These are phyloP conservation scores for Eilema depressum DNA, from an alignment of 2,888 invertebrate genomes.

Conservation along the genomic window DNA sequence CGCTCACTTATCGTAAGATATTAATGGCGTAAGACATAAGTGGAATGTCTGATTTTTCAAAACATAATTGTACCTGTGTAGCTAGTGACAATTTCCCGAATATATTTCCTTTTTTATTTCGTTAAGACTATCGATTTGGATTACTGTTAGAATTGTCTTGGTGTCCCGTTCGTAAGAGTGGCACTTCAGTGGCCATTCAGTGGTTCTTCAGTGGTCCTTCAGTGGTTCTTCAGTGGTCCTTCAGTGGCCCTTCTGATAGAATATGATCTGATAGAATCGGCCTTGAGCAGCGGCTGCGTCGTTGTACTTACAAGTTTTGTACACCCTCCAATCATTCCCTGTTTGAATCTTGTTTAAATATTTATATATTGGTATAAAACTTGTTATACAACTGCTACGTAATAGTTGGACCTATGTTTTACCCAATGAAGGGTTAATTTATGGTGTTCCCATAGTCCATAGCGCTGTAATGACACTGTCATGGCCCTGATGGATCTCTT, in stretches of 20 bases:
- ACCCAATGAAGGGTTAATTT: neutral
- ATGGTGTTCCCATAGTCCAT: neutral
- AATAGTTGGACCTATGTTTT: neutral
- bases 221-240: neutral
- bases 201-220: neutral
- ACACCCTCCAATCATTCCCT: slow-evolving; percentile 47
- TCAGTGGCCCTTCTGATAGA: neutral
- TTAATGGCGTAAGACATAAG: slow-evolving; percentile 77
- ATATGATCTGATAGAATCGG: neutral
- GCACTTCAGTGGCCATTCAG: neutral
- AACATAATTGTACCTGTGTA: slow-evolving; percentile 82
- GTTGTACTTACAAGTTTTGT: slow-evolving; percentile 37
- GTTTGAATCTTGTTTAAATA: slow-evolving; percentile 34
- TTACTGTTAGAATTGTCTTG: slow-evolving; percentile 71
- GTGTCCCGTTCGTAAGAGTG: slow-evolving; percentile 41
- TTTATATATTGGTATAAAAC: slow-evolving; percentile 30
- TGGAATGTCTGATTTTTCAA: slow-evolving; percentile 74
- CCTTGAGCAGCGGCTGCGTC: neutral
- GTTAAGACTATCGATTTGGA: slow-evolving; percentile 64
- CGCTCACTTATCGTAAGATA: slow-evolving; percentile 67
- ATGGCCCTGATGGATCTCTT: too few species aligned
- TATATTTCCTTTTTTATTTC: slow-evolving; percentile 53
- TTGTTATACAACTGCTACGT: slow-evolving; percentile 31
- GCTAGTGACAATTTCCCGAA: slow-evolving; percentile 82
- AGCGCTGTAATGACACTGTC: neutral